Evolutionary conservation across 2,113 vertebrate genomes (phyloP), one percentile per base, ranked within the genome.

Genomic region (Centropus unirufus): DNA sequence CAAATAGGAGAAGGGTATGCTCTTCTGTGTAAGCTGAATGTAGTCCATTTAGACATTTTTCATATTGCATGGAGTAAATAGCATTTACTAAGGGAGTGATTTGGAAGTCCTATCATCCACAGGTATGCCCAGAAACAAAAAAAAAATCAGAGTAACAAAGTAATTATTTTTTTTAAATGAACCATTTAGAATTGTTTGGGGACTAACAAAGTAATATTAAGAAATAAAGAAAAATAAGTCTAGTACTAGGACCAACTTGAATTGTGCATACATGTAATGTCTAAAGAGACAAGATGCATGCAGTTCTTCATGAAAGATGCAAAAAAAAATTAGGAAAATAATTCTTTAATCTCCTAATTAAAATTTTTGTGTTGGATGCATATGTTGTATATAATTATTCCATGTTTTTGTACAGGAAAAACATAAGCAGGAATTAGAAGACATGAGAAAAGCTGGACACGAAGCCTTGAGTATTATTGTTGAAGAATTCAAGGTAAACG

Each of bases 401-500:
- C 24, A 5, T 62, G 8, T 66, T 95, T 94, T 93, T 67, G 51
- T 96, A 34, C 89, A 98, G 98, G 98, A 98, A 44, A 98, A 98
- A 70, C 98, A 98, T 96, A 98, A 98, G 34, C 91, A 93, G 68
- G 98, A 98, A 57, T 90, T 98, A 82, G 98, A 98, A 97, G 98
- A 98, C 44, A 97, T 98, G 97, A 98, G 98, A 80, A 98, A 97
- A 97, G 97, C 97, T n/a, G 98, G 98, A 68, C 98, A 98, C 9
- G 98, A 98, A 92, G 98, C 98, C 26, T 95, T 98, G 89, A 97
- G 94, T 68, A 98, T 98, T 91, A 98, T 98, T 79, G 98, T 98
- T 89, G 98, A 98, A 94, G 98, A 98, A 96, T 98, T 98, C 89
- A 98, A 98, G 98, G 98, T 98, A 96, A 90, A 68, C 73, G 26